Conservation (phyloP, 1,140 invertebrate species). For the Drosophila mayri region DNA sequence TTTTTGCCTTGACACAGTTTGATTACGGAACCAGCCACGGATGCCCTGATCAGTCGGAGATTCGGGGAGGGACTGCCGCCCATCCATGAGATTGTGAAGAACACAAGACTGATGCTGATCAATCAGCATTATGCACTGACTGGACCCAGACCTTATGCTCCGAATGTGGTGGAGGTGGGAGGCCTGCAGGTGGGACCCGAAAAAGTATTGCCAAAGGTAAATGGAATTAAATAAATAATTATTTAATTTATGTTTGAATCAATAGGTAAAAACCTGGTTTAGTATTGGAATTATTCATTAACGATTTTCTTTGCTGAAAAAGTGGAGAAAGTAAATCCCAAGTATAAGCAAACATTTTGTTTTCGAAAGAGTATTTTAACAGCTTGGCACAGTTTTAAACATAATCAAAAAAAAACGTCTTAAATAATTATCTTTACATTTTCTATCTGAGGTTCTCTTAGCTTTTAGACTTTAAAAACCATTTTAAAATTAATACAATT, state of each 20-base stretch:
- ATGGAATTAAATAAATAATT: slow-evolving; percentile 31
- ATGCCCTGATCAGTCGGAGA: slow-evolving; percentile 86
- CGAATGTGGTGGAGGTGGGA: slow-evolving; percentile 88
- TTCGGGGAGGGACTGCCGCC: slow-evolving; percentile 86
- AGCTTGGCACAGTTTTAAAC: no score
- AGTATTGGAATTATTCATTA: neutral
- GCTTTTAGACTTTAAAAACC: neutral
- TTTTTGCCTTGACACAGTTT: slow-evolving; percentile 23
- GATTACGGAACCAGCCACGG: slow-evolving; percentile 85
- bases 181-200: slow-evolving; percentile 85
- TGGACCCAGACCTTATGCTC: slow-evolving; percentile 85
- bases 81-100: slow-evolving; percentile 86
- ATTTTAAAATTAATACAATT: neutral
- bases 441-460: no score
- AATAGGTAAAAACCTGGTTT: no score
- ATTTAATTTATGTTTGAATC: neutral
- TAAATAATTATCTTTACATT: no score
- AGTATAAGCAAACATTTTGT: no score
- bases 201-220: slow-evolving; percentile 85
- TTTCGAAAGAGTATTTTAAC: no score
- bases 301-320: no score
- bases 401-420: no score
- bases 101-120: slow-evolving; percentile 87
- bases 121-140: slow-evolving; percentile 87
- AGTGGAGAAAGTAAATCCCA: no score